Evolutionary conservation across 2,888 invertebrate genomes (phyloP).

Genomic region (Tipula lateralis): DNA sequence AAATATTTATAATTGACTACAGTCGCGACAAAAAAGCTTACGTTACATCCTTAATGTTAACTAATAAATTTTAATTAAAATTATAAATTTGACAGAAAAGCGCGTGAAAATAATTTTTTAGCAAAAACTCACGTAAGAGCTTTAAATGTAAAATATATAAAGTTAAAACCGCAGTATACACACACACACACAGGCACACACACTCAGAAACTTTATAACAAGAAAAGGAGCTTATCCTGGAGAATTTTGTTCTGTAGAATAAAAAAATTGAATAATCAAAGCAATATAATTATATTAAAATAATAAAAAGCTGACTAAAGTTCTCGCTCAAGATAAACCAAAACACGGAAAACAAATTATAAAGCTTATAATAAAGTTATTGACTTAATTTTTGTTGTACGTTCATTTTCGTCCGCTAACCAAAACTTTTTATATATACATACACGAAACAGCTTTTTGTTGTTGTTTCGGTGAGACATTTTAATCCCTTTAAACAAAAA

Average conservation of each 20-base stretch:
- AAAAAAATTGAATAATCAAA: neutral
- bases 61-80: neutral
- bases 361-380: slow-evolving; percentile 24
- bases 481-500: neutral
- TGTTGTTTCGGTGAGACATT: neutral
- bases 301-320: slow-evolving; percentile 11
- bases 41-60: neutral
- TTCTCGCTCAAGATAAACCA: neutral
- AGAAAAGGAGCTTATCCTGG: neutral
- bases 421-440: neutral
- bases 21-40: neutral
- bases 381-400: neutral
- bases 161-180: neutral
- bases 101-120: neutral
- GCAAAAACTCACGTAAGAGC: neutral
- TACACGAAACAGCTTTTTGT: neutral
- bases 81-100: neutral
- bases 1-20: neutral
- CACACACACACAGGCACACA: too few relatives aligned
- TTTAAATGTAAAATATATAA: neutral
- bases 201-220: neutral
- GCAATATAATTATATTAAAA: neutral
- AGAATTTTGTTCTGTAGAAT: neutral
- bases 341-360: neutral
- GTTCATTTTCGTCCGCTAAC: neutral